Base-by-base conservation (phyloP, 1,140 invertebrate genomes). In the Bombus pyrosoma region DNA sequence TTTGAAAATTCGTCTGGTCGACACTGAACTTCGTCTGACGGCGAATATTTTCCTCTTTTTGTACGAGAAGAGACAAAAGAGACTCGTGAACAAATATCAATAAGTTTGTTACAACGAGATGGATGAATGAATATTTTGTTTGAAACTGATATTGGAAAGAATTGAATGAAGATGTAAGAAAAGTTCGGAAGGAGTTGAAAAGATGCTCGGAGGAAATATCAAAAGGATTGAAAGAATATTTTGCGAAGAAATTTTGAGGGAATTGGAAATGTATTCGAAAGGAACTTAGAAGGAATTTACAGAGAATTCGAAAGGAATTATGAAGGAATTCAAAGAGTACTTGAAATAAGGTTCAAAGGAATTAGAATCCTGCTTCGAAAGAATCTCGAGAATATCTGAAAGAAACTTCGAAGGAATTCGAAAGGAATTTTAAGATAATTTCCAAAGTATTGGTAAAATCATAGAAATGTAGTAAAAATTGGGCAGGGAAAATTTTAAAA, bases 1-100 rank as follows among this genome's bases (percentile, higher is more conserved):
- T 59, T 84, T 79, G 53, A 34, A 79, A 79, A 53, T 72, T 79
- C 73, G 32, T 18, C 4, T 32, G 32, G 13, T 15, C 34, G 41
- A 18, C 22, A 9, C 34, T 37, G 73, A 34, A 41, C 18, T 62
- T 25, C 37, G 34, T n/a, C n/a, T 15, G 25, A 53, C 12, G 5
- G 22, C 25, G 37, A 25, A 47, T 64, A 25, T 74, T 64, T 37
- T 64, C 25, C 28, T 43, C 5, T 8, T 12, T 72, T n/a, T 39
- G 2, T 5, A 28, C 57, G 9, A 59, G 25, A 59, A 59, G 25
- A 25, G 10, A 28, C 57, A 12, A 59, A 68, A 53, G 47, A 2
- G 18, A 8, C 18, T 53, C 47, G 47, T 53, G 47, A 53, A 37
- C 22, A 37, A 37, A 39, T 39, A 28, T 69, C 68, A 9, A 10